A percentile compares a stretch with the other conserved stretches of the same genome.
Evolutionary conservation across 2,113 vertebrate genomes (phyloP).

Genomic region (Oreamnos americanus): DNA sequence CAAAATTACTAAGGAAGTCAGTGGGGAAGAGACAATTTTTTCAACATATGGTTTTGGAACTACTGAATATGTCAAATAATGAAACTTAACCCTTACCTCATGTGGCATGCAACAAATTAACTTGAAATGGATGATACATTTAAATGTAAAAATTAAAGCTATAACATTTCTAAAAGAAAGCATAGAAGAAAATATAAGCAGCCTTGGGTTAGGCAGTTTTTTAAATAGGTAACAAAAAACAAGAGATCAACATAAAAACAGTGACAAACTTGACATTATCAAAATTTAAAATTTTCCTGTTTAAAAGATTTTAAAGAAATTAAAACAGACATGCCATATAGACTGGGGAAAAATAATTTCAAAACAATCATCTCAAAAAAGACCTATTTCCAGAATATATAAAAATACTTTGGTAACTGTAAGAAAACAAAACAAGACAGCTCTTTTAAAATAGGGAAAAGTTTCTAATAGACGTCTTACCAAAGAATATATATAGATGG

Average conservation of each 20-base stretch:
- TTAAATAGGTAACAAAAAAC: not conserved
- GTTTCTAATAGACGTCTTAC: not conserved
- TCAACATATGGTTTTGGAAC: not conserved
- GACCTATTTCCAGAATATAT: not conserved
- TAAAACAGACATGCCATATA: not conserved
- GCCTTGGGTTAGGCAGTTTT: not conserved
- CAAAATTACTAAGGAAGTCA: not conserved
- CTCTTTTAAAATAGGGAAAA: not conserved
- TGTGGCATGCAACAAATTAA: not conserved
- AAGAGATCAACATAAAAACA: not conserved
- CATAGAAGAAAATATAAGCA: not conserved
- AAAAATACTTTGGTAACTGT: not conserved
- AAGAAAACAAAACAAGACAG: not conserved
- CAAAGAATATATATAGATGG: not conserved
- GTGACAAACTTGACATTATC: not conserved
- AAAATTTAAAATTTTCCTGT: not conserved
- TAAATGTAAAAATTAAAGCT: not conserved
- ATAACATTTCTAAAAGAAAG: not conserved
- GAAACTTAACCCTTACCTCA: not conserved
- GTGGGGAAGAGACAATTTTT: not conserved
- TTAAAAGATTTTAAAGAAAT: not conserved
- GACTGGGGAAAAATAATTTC: not conserved
- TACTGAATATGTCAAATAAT: not conserved
- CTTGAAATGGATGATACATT: not conserved
- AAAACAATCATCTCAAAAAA: not conserved